A percentile compares a stretch with the other conserved stretches of the same genome.
Evolutionary conservation across 2,888 invertebrate species (phyloP).

Genomic region (Lathronympha strigana): DNA sequence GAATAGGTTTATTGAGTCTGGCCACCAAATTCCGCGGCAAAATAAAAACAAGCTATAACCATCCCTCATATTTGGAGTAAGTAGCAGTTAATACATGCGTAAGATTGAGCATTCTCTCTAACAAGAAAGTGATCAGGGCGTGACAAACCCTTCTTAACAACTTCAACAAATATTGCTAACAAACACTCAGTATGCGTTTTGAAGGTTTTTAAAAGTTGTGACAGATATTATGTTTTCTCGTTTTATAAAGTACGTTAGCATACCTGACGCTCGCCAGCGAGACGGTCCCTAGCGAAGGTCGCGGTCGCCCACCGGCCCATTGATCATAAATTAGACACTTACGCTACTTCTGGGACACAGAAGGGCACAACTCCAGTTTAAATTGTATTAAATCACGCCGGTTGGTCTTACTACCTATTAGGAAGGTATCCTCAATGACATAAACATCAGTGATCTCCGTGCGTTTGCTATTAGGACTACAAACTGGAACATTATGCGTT

Average conservation of each 20-base stretch:
- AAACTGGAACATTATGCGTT: background rate
- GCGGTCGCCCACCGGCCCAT: slow-evolving; percentile 13
- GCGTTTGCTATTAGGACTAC: slow-evolving; percentile 5
- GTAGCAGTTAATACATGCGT: too few species aligned
- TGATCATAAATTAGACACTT: slow-evolving; percentile 36
- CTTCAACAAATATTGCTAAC: too few species aligned
- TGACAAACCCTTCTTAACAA: too few species aligned
- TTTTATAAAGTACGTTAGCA: background rate
- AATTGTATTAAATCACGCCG: background rate
- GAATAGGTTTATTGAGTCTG: too few species aligned
- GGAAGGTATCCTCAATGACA: slow-evolving; percentile 13
- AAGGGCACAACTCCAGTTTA: background rate
- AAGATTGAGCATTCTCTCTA: too few species aligned
- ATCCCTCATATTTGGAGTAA: too few species aligned
- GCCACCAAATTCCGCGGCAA: too few species aligned
- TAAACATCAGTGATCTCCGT: background rate
- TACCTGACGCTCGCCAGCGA: background rate
- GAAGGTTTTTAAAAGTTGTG: background rate
- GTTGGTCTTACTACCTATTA: background rate
- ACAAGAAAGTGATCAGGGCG: too few species aligned
- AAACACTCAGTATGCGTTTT: too few species aligned
- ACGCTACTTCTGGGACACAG: background rate
- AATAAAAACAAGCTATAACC: too few species aligned
- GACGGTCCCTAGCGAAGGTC: slow-evolving; percentile 18
- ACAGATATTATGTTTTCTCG: background rate